phyloP scores from a whole-genome alignment of 1,140 invertebrate species.

The Drosophila ogumai region DNA sequence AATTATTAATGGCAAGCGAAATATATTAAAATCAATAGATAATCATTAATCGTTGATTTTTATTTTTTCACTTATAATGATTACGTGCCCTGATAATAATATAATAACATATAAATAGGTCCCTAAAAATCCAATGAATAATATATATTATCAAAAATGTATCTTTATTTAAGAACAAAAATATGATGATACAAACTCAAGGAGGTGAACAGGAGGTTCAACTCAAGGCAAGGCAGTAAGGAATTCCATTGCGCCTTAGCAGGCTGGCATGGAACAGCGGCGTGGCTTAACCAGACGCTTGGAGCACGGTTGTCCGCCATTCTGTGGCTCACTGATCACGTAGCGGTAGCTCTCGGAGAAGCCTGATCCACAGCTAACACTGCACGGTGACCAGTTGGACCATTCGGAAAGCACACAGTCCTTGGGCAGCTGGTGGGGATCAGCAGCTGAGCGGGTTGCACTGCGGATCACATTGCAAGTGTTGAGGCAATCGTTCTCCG shows the following conservation, averaged over 20 bases:
- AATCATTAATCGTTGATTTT: too few species aligned
- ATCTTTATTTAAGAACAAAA: background rate
- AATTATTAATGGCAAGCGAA: too few species aligned
- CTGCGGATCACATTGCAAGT: conserved; percentile 86
- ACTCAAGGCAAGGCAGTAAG: background rate
- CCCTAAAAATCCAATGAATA: too few species aligned
- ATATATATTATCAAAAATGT: too few species aligned
- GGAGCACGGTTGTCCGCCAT: conserved; percentile 90
- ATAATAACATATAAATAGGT: too few species aligned
- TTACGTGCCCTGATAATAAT: too few species aligned
- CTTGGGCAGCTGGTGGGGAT: conserved; percentile 82
- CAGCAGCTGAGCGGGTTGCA: background rate
- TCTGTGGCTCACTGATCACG: conserved; percentile 87
- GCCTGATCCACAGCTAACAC: conserved; percentile 87
- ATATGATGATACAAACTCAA: background rate
- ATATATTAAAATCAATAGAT: too few species aligned
- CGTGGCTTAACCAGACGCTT: conserved; percentile 86
- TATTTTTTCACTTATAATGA: too few species aligned
- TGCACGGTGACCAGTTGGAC: conserved; percentile 91
- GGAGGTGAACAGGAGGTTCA: background rate
- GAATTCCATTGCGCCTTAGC: conserved; percentile 2
- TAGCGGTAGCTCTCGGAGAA: conserved; percentile 69
- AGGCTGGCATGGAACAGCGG: conserved; percentile 83
- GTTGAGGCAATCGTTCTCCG: conserved; percentile 90
- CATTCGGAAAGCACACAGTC: conserved; percentile 90